Percentiles rank a stretch among this genome's conserved stretches.
Conservation (phyloP, 2,113 vertebrate species). For the Coryphaenoides rupestris region DNA sequence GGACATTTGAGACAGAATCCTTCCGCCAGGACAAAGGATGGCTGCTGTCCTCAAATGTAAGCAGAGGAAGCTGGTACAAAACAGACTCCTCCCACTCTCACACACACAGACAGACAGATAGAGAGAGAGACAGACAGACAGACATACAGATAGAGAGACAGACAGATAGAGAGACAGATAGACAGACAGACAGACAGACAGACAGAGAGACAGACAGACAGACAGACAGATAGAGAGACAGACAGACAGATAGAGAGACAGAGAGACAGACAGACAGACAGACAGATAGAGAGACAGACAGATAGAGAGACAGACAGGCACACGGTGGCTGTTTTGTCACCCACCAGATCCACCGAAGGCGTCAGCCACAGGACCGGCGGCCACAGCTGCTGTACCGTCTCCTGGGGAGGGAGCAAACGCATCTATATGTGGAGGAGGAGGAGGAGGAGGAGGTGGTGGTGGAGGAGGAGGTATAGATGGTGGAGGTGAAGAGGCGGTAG, state of each 20-base stretch:
- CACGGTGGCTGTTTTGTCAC: slow-evolving; percentile 62
- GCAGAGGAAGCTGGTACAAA: slow-evolving; percentile 43
- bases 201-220: slow-evolving; percentile 9
- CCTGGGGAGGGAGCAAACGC: slow-evolving; percentile 98
- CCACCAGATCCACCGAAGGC: slow-evolving; percentile 98
- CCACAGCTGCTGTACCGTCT: slow-evolving; percentile 88
- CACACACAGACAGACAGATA: slow-evolving; percentile 6
- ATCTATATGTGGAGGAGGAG: slow-evolving; percentile 74
- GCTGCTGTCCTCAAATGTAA: slow-evolving; percentile 50
- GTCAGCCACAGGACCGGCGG: slow-evolving; percentile 89
- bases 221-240: background rate
- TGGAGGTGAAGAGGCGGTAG: too few species aligned
- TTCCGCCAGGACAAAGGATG: slow-evolving; percentile 12
- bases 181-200: too few species aligned
- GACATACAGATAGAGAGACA: background rate
- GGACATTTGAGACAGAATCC: slow-evolving; percentile 51
- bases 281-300: slow-evolving; percentile 6
- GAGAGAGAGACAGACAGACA: slow-evolving; percentile 9
- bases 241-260: slow-evolving; percentile 11
- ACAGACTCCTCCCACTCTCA: slow-evolving; percentile 8
- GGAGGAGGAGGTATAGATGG: too few species aligned
- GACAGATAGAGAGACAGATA: too few species aligned
- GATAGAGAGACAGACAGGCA: background rate
- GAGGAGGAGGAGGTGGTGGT: slow-evolving; percentile 7
- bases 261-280: slow-evolving; percentile 2